Base-by-base conservation (phyloP, 92 coral and sea anemone species). In the Bergia sp. region DNA sequence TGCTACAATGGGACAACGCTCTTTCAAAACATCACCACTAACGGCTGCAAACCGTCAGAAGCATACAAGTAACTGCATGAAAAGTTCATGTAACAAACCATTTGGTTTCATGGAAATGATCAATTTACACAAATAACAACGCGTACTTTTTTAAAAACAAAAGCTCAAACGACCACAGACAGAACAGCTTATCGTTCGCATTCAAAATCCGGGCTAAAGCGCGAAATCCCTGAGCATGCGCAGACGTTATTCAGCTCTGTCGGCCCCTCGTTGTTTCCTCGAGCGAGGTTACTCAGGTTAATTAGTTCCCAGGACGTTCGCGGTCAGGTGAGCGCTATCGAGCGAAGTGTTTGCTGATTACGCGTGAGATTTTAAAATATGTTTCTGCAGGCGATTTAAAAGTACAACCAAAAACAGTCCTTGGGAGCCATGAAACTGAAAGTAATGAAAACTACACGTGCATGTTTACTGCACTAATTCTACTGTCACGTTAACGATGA, bases 201-300 rank as follows among this genome's bases (percentile, higher is more conserved):
- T 44, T 44, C 49, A 44, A 44, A 44, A 0, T 44, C 49, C 49
- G 49, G 49, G 49, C 49, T 44, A 44, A 0, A 64, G 71, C 71
- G 71, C 71, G 71, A 64, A 64, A 64, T 13, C 23, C 71, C 71
- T 64, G 71, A 64, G 71, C 71, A 64, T 64, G 71, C 71, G 71
- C 71, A 64, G 71, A 21, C 71, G 71, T 64, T 64, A 64, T 64
- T 64, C 20, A 64, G 71, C 18, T 64, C 71, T 64, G 49, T 44
- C 49, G 77, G 77, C 37, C 16, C 75, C 75, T 69, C 75, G n/a
- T 1, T 69, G 75, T 69, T 69, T 69, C 75, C 75, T 23, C 75
- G 75, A 69, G 75, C 75, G 3, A 69, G 75, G 75, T 69, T 69
- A 69, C 75, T 1, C 75, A 69, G 75, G 75, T 69, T 69, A 69